A percentile compares a stretch with the other conserved stretches of the same genome.
Conservation (phyloP, 2,888 invertebrate genomes). For the Mechanitis mazaeus region DNA sequence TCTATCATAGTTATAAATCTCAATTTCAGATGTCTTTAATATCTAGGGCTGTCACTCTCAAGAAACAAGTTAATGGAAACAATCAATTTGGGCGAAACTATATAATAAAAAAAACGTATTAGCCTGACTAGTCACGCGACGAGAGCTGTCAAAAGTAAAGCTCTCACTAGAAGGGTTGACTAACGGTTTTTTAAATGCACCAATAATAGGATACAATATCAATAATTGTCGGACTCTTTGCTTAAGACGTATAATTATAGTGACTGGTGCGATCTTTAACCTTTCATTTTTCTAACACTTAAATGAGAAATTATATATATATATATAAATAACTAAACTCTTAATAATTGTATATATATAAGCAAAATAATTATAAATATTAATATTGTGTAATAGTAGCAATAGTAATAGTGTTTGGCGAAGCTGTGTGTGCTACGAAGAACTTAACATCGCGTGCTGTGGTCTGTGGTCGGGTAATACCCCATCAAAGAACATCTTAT, state of each 20-base stretch:
- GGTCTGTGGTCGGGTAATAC: conserved; percentile 49
- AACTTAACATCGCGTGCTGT: conserved; percentile 49
- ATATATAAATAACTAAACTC: too few species aligned
- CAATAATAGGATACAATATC: conserved; percentile 26
- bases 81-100: conserved; percentile 59
- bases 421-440: conserved; percentile 9
- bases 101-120: conserved; percentile 50
- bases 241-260: conserved; percentile 23
- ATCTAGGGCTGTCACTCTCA: conserved; percentile 50
- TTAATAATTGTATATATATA: too few species aligned
- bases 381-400: not conserved
- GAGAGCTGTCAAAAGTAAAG: conserved; percentile 52
- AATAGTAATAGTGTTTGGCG: not conserved
- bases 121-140: conserved; percentile 55
- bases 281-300: conserved; percentile 11
- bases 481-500: conserved; percentile 3
- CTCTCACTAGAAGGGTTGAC: conserved; percentile 37
- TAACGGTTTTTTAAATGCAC: conserved; percentile 33
- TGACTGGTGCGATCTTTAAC: conserved; percentile 22
- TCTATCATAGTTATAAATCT: too few species aligned
- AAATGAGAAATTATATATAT: not conserved
- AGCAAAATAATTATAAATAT: too few species aligned
- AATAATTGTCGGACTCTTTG: conserved; percentile 27
- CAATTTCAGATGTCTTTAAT: conserved; percentile 33
- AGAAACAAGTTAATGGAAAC: conserved; percentile 59